phyloP scores from a whole-genome alignment of 1,140 invertebrate genomes.

The Nomia melanderi region DNA sequence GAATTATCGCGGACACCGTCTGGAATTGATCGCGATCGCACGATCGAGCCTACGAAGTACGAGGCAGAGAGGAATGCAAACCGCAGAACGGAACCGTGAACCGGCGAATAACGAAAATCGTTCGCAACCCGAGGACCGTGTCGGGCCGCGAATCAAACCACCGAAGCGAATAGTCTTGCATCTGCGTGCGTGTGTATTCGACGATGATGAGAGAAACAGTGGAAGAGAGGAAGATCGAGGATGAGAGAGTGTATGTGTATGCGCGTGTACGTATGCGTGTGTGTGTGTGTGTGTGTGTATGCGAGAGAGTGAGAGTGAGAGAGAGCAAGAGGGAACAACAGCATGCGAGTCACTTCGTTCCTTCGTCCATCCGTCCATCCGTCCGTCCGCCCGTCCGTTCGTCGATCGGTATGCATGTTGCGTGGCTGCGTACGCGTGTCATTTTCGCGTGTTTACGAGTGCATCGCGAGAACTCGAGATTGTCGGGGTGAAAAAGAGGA shows the following conservation, averaged over 20 bases:
- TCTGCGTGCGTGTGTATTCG: slow-evolving; percentile 5
- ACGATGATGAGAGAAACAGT: too few relatives aligned
- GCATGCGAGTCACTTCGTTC: too few relatives aligned
- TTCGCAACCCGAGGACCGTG: not conserved
- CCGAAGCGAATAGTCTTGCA: slow-evolving; percentile 45
- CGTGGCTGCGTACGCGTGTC: slow-evolving; percentile 4
- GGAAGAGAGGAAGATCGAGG: too few relatives aligned
- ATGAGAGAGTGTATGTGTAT: too few relatives aligned
- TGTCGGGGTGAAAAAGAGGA: slow-evolving; percentile 38
- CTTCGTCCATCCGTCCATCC: not conserved
- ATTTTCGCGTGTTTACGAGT: slow-evolving; percentile 7
- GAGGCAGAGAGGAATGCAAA: slow-evolving; percentile 26
- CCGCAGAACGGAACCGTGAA: slow-evolving; percentile 1
- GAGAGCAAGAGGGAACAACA: too few relatives aligned
- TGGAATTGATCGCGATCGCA: slow-evolving; percentile 79
- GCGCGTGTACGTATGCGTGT: slow-evolving; percentile 8
- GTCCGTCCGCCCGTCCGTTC: slow-evolving; percentile 21
- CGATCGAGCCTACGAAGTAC: slow-evolving; percentile 65
- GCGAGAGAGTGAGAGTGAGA: too few relatives aligned
- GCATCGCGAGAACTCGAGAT: too few relatives aligned
- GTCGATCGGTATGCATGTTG: slow-evolving; percentile 10
- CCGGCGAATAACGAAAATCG: not conserved
- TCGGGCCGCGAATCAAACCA: not conserved
- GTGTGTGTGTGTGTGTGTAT: not conserved
- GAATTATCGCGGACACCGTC: slow-evolving; percentile 78